Conservation (phyloP, 2,888 invertebrate species). For the Cataglyphis altisquamis region DNA sequence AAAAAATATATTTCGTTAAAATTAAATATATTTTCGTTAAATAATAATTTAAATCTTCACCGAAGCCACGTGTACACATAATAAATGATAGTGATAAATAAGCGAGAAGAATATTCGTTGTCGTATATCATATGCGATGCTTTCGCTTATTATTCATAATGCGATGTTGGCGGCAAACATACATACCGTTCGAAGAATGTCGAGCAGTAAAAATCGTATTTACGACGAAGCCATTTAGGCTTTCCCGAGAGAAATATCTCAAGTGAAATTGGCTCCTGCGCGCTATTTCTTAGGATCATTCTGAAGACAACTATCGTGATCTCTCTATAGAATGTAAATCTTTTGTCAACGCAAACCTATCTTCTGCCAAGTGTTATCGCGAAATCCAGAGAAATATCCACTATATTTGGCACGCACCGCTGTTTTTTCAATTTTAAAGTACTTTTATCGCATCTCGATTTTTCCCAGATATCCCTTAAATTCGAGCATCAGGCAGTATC, state of each 20-base stretch:
- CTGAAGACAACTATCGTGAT: background rate
- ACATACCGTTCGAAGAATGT: conserved; percentile 60
- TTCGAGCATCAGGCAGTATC: background rate
- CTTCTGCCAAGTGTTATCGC: background rate
- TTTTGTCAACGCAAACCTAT: background rate
- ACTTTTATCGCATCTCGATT: background rate
- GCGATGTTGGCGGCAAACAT: conserved; percentile 74
- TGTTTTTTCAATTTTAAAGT: conserved; percentile 1
- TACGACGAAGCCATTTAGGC: conserved; percentile 39
- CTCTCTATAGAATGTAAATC: background rate
- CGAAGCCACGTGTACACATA: conserved; percentile 21
- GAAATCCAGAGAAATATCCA: background rate
- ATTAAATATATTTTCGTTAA: background rate
- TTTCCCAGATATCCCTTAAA: background rate
- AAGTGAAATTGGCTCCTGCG: conserved; percentile 34
- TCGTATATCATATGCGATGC: conserved; percentile 62
- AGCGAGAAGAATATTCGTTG: conserved; percentile 7
- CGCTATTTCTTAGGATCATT: background rate
- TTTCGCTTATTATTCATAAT: conserved; percentile 84
- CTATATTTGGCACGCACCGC: background rate
- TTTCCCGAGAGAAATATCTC: conserved; percentile 25
- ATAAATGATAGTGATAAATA: conserved; percentile 33
- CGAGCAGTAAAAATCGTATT: conserved; percentile 57
- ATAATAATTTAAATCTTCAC: conserved; percentile 24
- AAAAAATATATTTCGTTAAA: background rate